phyloP scores from a whole-genome alignment of 1,140 invertebrate genomes.

The Pectinophora gossypiella region DNA sequence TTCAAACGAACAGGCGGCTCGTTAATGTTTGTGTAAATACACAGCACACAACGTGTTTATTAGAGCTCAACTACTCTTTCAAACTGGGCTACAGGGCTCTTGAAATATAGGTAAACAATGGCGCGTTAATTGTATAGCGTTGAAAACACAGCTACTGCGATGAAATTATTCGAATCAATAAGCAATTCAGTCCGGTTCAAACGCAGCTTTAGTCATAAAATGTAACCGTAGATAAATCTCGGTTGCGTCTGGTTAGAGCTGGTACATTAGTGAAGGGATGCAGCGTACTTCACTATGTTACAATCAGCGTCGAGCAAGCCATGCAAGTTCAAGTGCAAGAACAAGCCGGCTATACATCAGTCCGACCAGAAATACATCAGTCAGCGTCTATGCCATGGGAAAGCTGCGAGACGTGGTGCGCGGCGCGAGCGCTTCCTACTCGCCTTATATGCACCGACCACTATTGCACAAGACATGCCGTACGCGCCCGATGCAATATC shows the following conservation, averaged over 20 bases:
- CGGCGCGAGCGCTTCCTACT: conserved; percentile 42
- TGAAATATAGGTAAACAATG: conserved; percentile 51
- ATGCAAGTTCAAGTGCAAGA: conserved; percentile 55
- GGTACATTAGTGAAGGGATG: conserved; percentile 3
- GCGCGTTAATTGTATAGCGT: conserved; percentile 40
- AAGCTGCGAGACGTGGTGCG: too few relatives aligned
- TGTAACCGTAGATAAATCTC: background rate
- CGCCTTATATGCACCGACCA: conserved; percentile 48
- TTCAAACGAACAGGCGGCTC: conserved; percentile 47
- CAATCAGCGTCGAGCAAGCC: conserved; percentile 14
- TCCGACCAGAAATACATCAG: conserved; percentile 47
- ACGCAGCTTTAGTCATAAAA: background rate
- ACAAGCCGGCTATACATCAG: conserved; percentile 36
- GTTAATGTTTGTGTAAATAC: conserved; percentile 56
- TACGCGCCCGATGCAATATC: background rate
- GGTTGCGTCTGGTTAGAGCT: conserved; percentile 13
- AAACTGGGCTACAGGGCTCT: conserved; percentile 30
- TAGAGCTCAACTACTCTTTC: conserved; percentile 38
- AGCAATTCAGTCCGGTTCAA: conserved; percentile 5
- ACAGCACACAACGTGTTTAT: conserved; percentile 50
- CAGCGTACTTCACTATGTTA: conserved; percentile 12
- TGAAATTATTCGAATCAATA: conserved; percentile 3
- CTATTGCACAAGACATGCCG: conserved; percentile 19
- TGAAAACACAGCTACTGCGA: conserved; percentile 9
- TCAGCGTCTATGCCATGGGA: conserved; percentile 52